phyloP scores from a whole-genome alignment of 2,888 invertebrate genomes.

The Pollenia griseotomentosa region DNA sequence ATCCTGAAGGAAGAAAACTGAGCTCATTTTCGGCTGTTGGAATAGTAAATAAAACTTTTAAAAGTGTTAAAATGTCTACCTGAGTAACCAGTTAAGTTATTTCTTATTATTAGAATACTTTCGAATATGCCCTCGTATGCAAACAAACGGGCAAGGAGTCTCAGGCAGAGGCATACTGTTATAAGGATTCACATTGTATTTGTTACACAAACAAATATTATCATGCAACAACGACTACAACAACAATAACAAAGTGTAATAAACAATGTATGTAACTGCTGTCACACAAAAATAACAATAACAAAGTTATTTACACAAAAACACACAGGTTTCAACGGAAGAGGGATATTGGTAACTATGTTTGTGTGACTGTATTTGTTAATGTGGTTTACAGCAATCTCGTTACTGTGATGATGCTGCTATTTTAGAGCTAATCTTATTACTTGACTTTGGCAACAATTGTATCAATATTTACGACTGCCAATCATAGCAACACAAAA shows the following conservation, averaged over 20 bases:
- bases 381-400: constrained; percentile 11
- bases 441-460: constrained; percentile 45
- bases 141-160: not conserved
- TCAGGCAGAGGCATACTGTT: not conserved
- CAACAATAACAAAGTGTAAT: constrained; percentile 16
- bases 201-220: constrained; percentile 21
- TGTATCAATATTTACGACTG: constrained; percentile 57
- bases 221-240: constrained; percentile 41
- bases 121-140: not conserved
- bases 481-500: constrained; percentile 44
- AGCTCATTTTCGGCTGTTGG: too few relatives aligned
- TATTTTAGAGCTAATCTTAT: constrained; percentile 31
- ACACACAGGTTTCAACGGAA: not conserved
- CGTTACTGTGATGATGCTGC: constrained; percentile 25
- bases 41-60: too few relatives aligned
- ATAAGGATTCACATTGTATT: not conserved
- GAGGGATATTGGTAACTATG: too few relatives aligned
- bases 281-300: not conserved
- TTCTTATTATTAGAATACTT: not conserved
- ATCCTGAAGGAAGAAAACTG: too few relatives aligned
- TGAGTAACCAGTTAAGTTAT: too few relatives aligned
- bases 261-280: constrained; percentile 26
- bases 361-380: not conserved
- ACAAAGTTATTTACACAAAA: not conserved
- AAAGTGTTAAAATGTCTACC: too few relatives aligned